Percentiles rank a stretch among this genome's conserved stretches.
Evolutionary conservation across 2,888 invertebrate genomes (phyloP).

Genomic region (Fragum whitleyi): DNA sequence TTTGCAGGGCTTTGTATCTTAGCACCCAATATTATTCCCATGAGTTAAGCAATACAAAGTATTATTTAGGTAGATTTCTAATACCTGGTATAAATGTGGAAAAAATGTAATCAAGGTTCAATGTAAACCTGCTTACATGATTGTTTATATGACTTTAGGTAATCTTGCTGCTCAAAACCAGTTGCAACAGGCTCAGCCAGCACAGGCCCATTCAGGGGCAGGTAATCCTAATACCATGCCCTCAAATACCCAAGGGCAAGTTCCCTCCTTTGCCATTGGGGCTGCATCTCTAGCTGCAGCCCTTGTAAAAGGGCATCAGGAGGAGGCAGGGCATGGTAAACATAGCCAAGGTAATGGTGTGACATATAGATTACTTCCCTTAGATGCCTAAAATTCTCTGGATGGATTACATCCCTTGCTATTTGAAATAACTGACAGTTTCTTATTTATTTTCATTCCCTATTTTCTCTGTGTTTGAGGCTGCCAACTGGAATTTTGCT

Average conservation of each 20-base stretch:
- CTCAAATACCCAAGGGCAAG: conserved; percentile 54
- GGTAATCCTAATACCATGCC: conserved; percentile 54
- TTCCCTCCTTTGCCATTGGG: conserved; percentile 56
- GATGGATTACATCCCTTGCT: conserved; percentile 48
- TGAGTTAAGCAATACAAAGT: no score
- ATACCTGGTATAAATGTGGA: no score
- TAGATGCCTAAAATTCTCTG: conserved; percentile 46
- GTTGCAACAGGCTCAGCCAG: conserved; percentile 26
- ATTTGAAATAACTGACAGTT: conserved; percentile 8
- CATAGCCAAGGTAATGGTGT: conserved; percentile 49
- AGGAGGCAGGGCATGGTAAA: conserved; percentile 39
- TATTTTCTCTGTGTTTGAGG: conserved; percentile 12
- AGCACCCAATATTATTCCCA: no score
- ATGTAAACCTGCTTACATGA: no score
- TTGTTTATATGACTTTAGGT: conserved; percentile 52
- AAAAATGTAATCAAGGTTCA: no score
- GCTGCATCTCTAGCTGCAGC: conserved; percentile 60
- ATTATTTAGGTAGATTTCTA: no score
- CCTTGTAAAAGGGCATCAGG: conserved; percentile 51
- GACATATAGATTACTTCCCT: conserved; percentile 47
- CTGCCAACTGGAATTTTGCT: not conserved
- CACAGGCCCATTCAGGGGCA: conserved; percentile 57
- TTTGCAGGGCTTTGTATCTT: no score
- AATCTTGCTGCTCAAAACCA: conserved; percentile 61
- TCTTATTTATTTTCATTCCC: not conserved